phyloP scores from a whole-genome alignment of 35 echinoderm and acorn worm genomes.

The Heliocidaris tuberculata region DNA sequence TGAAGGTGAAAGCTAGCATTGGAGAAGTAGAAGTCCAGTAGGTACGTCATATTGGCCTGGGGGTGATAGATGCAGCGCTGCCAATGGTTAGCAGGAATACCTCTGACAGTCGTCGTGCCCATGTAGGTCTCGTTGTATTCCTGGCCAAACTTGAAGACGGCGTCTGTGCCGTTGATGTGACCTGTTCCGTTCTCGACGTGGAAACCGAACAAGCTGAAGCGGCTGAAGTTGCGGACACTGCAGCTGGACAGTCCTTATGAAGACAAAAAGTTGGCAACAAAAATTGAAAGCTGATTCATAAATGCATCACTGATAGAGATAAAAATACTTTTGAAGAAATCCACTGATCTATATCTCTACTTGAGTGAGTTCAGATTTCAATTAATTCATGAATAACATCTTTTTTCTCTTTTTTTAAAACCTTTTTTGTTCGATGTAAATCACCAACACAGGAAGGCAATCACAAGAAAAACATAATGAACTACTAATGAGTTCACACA shows the following conservation, averaged over 20 bases:
- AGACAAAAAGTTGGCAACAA: not conserved
- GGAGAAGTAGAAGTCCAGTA: slow-evolving; percentile 70
- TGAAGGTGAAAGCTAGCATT: not conserved
- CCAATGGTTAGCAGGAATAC: slow-evolving; percentile 73
- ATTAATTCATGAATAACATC: too few species aligned
- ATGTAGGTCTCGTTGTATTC: slow-evolving; percentile 80
- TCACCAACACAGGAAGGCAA: too few species aligned
- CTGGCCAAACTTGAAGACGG: slow-evolving; percentile 61
- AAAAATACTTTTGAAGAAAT: too few species aligned
- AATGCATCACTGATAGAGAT: not conserved
- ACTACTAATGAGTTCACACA: too few species aligned
- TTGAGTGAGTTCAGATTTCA: too few species aligned
- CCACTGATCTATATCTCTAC: too few species aligned
- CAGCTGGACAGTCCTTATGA: not conserved
- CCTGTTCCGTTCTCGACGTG: slow-evolving; percentile 38
- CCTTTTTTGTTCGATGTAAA: too few species aligned
- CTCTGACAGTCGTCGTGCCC: slow-evolving; percentile 48
- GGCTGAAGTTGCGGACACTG: not conserved
- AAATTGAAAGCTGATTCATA: not conserved
- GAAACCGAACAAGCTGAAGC: slow-evolving; percentile 69
- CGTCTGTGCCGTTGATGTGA: slow-evolving; percentile 55
- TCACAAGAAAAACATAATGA: too few species aligned
- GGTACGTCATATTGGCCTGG: not conserved
- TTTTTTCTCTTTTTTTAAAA: too few species aligned
- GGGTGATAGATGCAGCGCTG: slow-evolving; percentile 25